These are phyloP conservation scores for Stenolophus ochropezus DNA, from an alignment of 2,888 invertebrate species.

Conservation along the genomic window DNA sequence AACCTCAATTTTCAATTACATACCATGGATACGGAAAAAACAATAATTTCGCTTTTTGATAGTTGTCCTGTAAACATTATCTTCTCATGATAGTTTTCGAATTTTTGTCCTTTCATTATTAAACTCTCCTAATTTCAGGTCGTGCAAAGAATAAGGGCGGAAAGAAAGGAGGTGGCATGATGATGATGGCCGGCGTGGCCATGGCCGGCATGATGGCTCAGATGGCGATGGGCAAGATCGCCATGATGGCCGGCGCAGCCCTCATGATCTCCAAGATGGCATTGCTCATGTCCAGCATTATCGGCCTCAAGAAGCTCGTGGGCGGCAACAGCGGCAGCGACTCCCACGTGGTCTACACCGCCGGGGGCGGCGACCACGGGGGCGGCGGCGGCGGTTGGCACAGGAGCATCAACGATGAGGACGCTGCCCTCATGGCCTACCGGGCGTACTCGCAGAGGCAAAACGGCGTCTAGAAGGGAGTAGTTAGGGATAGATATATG, in stretches of 20 bases:
- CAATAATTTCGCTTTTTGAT: too few relatives aligned
- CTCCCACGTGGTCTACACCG: conserved; percentile 75
- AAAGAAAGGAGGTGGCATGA: conserved; percentile 73
- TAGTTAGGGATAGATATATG: too few relatives aligned
- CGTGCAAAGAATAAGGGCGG: conserved; percentile 64
- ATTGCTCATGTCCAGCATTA: conserved; percentile 77
- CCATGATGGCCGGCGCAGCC: conserved; percentile 81
- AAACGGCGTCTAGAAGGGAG: conserved; percentile 5
- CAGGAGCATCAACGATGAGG: conserved; percentile 66
- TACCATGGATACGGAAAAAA: too few relatives aligned
- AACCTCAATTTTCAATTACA: too few relatives aligned
- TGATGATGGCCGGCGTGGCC: conserved; percentile 79
- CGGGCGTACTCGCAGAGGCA: conserved; percentile 62
- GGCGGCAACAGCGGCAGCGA: conserved; percentile 73
- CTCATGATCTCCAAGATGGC: conserved; percentile 81
- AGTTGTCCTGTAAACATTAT: too few relatives aligned
- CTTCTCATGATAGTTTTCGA: too few relatives aligned
- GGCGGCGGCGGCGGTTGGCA: conserved; percentile 72
- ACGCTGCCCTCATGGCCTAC: conserved; percentile 64
- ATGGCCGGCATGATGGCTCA: conserved; percentile 80
- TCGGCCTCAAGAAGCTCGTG: conserved; percentile 79
- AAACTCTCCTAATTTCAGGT: conserved; percentile 48
- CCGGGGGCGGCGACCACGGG: conserved; percentile 68
- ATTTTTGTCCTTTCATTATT: not conserved
- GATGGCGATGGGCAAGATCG: conserved; percentile 81